Conservation (phyloP, 2,888 invertebrate species). For the Kuschelorhynchus macadamiae region DNA sequence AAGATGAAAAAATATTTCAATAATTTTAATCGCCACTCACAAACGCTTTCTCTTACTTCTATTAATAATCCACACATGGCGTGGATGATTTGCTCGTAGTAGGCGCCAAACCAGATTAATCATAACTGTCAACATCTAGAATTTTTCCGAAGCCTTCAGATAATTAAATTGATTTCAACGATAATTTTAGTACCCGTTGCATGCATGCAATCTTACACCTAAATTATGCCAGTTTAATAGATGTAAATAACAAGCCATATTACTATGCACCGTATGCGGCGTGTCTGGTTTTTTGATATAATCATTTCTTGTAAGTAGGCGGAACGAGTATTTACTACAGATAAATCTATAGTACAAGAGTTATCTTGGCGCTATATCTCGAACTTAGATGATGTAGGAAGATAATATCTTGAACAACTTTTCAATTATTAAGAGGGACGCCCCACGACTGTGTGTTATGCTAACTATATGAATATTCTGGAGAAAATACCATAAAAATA, state of each 20-base stretch:
- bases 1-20: too few species aligned
- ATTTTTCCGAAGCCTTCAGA: constrained; percentile 6
- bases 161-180: constrained; percentile 14
- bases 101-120: constrained; percentile 9
- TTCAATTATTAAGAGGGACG: too few species aligned
- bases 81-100: constrained; percentile 3
- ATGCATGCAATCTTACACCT: constrained; percentile 2
- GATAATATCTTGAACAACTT: too few species aligned
- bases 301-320: neutral
- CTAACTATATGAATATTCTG: too few species aligned
- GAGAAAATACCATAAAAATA: too few species aligned
- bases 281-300: constrained; percentile 3
- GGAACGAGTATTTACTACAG: constrained; percentile 2
- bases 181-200: constrained; percentile 4
- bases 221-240: constrained; percentile 4
- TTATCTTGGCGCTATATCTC: too few species aligned
- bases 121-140: constrained; percentile 8
- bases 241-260: neutral
- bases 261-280: constrained; percentile 9
- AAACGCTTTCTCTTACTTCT: too few species aligned
- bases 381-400: too few species aligned
- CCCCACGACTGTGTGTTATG: too few species aligned
- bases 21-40: too few species aligned
- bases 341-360: neutral
- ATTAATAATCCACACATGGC: too few species aligned